Conservation (phyloP, 2,888 invertebrate genomes). For the Penaeus monodon region DNA sequence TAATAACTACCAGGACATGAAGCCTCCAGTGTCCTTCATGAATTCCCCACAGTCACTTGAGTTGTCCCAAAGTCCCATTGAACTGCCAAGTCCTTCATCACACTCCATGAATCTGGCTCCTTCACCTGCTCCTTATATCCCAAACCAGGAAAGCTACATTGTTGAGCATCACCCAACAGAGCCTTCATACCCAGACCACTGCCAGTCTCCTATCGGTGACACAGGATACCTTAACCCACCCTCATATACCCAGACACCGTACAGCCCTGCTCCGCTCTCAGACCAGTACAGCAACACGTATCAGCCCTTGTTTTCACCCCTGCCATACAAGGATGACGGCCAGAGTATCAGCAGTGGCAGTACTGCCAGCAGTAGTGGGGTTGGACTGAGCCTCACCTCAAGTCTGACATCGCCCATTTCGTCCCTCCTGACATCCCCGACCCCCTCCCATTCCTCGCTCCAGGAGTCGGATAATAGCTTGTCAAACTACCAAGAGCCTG, state of each 20-base stretch:
- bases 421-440: conserved; percentile 51
- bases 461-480: conserved; percentile 59
- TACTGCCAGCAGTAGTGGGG: conserved; percentile 53
- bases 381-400: conserved; percentile 51
- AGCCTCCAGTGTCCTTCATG: conserved; percentile 48
- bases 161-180: conserved; percentile 45
- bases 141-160: conserved; percentile 55
- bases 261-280: conserved; percentile 51
- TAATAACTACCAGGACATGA: conserved; percentile 55
- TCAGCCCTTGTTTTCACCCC: conserved; percentile 47
- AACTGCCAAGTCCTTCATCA: conserved; percentile 53
- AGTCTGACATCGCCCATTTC: conserved; percentile 52
- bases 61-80: conserved; percentile 54
- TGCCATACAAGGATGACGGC: conserved; percentile 50
- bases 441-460: conserved; percentile 58
- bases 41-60: conserved; percentile 56
- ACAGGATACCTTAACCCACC: conserved; percentile 48
- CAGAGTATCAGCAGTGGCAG: conserved; percentile 47
- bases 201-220: conserved; percentile 51
- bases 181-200: conserved; percentile 38
- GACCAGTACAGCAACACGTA: conserved; percentile 51
- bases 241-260: conserved; percentile 48
- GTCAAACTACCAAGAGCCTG: conserved; percentile 58
- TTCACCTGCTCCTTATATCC: conserved; percentile 51
- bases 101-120: conserved; percentile 49